Conservation (phyloP, 1,140 invertebrate species). For the Bombus sibiricus region DNA sequence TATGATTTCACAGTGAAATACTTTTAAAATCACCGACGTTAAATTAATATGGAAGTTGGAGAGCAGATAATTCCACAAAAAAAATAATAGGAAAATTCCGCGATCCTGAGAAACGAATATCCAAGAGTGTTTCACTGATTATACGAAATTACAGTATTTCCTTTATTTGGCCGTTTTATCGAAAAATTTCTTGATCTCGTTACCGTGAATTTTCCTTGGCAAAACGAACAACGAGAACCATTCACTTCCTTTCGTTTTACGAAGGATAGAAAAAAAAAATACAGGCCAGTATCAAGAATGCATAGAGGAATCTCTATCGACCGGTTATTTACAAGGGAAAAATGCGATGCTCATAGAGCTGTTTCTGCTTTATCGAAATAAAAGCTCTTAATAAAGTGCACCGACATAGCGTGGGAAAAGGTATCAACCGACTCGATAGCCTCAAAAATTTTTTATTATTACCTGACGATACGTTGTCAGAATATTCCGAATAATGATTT, state of each 20-base stretch:
- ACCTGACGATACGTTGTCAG: neutral
- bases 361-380: conserved; percentile 53
- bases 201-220: neutral
- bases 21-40: neutral
- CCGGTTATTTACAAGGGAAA: conserved; percentile 27
- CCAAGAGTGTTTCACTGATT: neutral
- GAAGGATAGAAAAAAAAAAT: neutral
- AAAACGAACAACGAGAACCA: neutral
- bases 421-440: conserved; percentile 28
- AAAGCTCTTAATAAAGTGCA: conserved; percentile 45
- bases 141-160: conserved; percentile 1
- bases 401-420: conserved; percentile 12
- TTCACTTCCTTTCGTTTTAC: conserved; percentile 11
- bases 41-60: neutral
- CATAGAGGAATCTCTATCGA: conserved; percentile 32
- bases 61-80: neutral
- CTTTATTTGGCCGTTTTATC: neutral
- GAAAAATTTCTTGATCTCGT: conserved; percentile 26
- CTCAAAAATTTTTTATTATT: conserved; percentile 48
- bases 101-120: no score
- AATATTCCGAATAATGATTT: neutral
- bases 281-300: conserved; percentile 4
- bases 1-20: neutral
- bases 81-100: neutral
- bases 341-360: neutral